These are phyloP conservation scores for Palythoa grandiflora DNA, from an alignment of 92 coral and sea anemone species.

Conservation along the genomic window DNA sequence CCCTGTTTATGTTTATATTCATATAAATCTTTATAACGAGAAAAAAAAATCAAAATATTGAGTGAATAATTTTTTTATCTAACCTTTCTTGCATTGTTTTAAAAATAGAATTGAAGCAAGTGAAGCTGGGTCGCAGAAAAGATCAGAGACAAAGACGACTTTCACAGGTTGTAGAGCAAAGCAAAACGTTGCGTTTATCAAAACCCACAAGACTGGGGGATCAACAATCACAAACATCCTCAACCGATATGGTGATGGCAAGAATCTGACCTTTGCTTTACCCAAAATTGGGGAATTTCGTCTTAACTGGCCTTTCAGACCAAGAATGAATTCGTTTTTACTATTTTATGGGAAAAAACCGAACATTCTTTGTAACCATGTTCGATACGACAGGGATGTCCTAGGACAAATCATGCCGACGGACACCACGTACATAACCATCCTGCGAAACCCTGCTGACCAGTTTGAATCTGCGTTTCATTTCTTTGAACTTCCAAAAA, in stretches of 20 bases:
- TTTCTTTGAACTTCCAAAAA: conserved; percentile 38
- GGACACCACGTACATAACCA: conserved; percentile 60
- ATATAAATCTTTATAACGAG: too few species aligned
- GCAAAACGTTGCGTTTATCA: conserved; percentile 55
- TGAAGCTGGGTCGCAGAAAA: background rate
- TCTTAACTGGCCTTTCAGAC: conserved; percentile 63
- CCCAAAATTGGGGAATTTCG: conserved; percentile 56
- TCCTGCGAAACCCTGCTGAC: conserved; percentile 71
- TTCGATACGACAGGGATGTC: conserved; percentile 58
- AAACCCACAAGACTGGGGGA: conserved; percentile 66
- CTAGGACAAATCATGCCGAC: conserved; percentile 59
- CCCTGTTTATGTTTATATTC: too few species aligned
- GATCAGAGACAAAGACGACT: background rate
- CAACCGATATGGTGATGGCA: conserved; percentile 63
- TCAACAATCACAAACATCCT: conserved; percentile 67
- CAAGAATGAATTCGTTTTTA: conserved; percentile 31
- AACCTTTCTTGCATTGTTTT: background rate
- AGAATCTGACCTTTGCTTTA: conserved; percentile 58
- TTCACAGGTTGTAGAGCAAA: conserved; percentile 47
- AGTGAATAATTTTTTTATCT: too few species aligned
- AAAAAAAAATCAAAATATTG: too few species aligned
- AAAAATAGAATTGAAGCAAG: background rate
- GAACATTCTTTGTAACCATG: conserved; percentile 68
- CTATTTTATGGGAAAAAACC: conserved; percentile 48
- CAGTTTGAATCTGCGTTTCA: conserved; percentile 64